Conservation (phyloP, 2,113 vertebrate species). For the Otus sunia region DNA sequence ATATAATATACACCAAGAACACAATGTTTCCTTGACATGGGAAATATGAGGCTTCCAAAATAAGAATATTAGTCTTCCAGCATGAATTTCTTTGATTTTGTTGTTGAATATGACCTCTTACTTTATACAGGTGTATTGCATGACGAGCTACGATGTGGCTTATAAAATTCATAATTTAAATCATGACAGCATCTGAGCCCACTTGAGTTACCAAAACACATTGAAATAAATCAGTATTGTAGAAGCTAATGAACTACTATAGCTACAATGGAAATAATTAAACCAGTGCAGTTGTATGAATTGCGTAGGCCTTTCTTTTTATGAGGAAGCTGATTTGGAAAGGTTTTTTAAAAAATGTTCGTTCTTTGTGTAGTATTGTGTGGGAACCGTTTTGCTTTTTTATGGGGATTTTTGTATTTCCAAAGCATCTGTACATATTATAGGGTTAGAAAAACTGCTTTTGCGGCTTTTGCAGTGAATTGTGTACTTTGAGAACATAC, state of each 20-base stretch:
- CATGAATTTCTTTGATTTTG: neutral
- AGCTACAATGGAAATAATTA: neutral
- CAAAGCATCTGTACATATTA: neutral
- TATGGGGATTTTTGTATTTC: neutral
- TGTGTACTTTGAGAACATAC: neutral
- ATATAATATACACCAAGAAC: neutral
- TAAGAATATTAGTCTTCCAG: neutral
- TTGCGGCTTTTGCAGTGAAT: neutral
- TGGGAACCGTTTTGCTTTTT: neutral
- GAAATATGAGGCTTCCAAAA: neutral
- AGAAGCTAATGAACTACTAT: neutral
- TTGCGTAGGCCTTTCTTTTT: neutral
- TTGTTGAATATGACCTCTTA: neutral
- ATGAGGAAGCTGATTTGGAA: neutral
- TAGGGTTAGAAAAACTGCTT: neutral
- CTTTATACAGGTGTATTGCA: neutral
- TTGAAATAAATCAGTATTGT: neutral
- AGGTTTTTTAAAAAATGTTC: neutral
- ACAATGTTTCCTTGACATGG: neutral
- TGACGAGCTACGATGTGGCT: neutral
- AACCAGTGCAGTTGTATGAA: neutral
- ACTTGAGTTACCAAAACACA: neutral
- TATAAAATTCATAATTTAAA: neutral
- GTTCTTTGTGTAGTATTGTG: neutral
- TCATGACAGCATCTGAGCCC: neutral